phyloP scores from a whole-genome alignment of 2,888 invertebrate genomes.

The Alviniconcha strummeri region DNA sequence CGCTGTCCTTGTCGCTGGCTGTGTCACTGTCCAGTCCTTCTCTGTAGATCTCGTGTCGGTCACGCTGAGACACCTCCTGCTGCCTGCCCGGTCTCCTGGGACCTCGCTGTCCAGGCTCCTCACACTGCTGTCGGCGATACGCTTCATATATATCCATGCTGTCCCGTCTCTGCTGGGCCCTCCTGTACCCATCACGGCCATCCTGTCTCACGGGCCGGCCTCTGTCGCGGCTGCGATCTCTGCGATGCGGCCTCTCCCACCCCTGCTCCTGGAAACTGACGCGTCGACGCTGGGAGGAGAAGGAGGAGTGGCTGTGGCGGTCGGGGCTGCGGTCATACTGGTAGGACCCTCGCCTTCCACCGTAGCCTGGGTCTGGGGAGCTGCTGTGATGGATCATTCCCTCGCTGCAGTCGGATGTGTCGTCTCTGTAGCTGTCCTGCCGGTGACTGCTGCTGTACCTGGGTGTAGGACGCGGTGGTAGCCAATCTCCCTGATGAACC shows the following conservation, averaged over 20 bases:
- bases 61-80: not conserved
- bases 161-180: not conserved
- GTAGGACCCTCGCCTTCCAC: not conserved
- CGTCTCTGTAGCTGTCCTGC: constrained; percentile 23
- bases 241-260: not conserved
- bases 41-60: constrained; percentile 17
- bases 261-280: constrained; percentile 17
- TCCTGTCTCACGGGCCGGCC: not conserved
- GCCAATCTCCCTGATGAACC: not conserved
- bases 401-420: constrained; percentile 19
- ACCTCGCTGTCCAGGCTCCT: not conserved
- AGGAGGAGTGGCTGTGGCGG: constrained; percentile 30
- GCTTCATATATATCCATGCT: constrained; percentile 11
- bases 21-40: constrained; percentile 35
- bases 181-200: too few species aligned
- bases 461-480: constrained; percentile 11
- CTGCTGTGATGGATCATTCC: not conserved
- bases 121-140: not conserved
- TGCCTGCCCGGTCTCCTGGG: not conserved
- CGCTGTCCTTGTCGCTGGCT: constrained; percentile 40
- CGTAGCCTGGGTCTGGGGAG: constrained; percentile 5
- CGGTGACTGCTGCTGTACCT: constrained; percentile 15
- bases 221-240: constrained; percentile 7
- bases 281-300: constrained; percentile 25
- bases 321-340: constrained; percentile 26